Evolutionary conservation across 2,113 vertebrate genomes (phyloP).

Genomic region (Rhadina sibilatrix): DNA sequence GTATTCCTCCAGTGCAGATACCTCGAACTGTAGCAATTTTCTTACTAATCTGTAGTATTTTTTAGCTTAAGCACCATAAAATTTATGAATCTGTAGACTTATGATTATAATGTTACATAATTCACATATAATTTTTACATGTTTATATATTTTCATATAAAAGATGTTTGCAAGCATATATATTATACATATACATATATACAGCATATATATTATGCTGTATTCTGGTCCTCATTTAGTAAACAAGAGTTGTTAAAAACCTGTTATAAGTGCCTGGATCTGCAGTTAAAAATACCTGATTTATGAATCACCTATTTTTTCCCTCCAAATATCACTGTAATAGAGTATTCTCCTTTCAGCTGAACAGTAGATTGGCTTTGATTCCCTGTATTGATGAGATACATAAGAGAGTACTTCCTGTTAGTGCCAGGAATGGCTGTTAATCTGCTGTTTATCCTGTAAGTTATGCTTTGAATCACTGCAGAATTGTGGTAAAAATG

Average conservation of each 20-base stretch:
- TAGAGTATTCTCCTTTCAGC: background rate
- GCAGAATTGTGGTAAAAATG: background rate
- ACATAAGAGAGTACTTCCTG: background rate
- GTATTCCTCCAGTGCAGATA: background rate
- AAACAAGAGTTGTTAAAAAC: background rate
- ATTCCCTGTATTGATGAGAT: background rate
- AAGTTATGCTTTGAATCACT: background rate
- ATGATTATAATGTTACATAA: background rate
- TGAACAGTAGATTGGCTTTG: background rate
- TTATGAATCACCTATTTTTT: background rate
- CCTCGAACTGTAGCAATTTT: background rate
- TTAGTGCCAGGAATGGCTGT: background rate
- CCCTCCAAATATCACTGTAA: background rate
- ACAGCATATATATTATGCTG: no score
- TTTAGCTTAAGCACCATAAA: background rate
- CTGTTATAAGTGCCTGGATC: background rate
- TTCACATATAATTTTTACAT: background rate
- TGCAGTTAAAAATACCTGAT: background rate
- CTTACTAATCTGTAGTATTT: background rate
- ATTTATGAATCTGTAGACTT: background rate
- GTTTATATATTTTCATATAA: background rate
- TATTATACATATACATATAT: no score
- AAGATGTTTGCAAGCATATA: fast-evolving
- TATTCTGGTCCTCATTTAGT: background rate
- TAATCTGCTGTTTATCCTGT: background rate